Base-by-base conservation (phyloP, 2,888 invertebrate genomes). In the Chironomus tentans region DNA sequence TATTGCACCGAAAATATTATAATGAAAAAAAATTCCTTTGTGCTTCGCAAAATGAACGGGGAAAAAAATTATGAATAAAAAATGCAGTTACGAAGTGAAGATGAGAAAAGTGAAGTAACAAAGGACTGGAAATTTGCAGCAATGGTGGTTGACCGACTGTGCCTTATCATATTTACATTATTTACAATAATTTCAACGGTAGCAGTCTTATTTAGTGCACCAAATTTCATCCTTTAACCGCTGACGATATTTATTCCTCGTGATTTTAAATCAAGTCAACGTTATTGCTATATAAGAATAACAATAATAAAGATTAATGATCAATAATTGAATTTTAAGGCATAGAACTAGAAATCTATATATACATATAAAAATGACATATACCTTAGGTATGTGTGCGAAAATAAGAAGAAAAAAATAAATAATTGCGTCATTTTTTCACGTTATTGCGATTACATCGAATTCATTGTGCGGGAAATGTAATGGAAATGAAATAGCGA, bases 121-220 rank as follows among this genome's bases (percentile, higher is more conserved):
- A 93, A 94, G 87, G 97, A 97, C 90, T 98, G 98, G 98, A 97
- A 97, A 88, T 98, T 97, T 87, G 97, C 97, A 84, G 97, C 97
- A 85, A 97, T 97, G 95, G 97, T 98, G 87, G 95, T 98, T 87
- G 98, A 98, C 91, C 92, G 97, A 89, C 91, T 97, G 90, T 98
- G 98, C 92, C 94, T 98, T 91, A 95, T 97, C 89, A 92, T 97
- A 89, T 98, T 98, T 91, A 95, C 96, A 87, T 90, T 95, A 87
- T 96, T 96, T 90, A 96, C 96, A 86, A 94, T 95, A 88, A 91
- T 95, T 86, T 95, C 95, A 86, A 95, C 96, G 84, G 90, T 95
- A 87, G 95, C 95, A 87, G 95, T 96, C 87, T 90, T 96, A 84
- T 92, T 95, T 87, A 94, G 95, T 85, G 96, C 96, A 85, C 96